Evolutionary conservation across 2,797 vertebrate species (phyloP), one percentile per base, ranked within the genome.

Genomic region (Crocodylus rhombifer): DNA sequence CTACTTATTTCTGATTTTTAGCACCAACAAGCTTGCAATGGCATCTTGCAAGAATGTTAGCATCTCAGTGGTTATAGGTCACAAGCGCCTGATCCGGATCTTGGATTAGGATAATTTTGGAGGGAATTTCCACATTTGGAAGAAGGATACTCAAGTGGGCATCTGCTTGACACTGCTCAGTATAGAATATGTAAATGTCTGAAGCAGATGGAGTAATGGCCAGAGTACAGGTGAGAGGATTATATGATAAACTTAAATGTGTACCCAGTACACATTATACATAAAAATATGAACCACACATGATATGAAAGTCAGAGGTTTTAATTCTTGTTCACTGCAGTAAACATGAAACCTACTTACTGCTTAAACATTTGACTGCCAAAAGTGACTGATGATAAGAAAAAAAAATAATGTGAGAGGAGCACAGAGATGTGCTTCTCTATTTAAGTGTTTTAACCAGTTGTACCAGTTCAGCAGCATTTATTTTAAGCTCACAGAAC

Each of bases 401-500:
- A 42, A 42, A 92, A 94, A 55, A 1, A 91, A 89, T 63, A 78
- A 86, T n/a, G 5, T 82, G 82, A 92, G 74, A 94, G 62, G 77
- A 91, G 80, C 84, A 90, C 65, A 86, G 95, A 95, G 94, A 90
- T 82, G 82, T 0, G 2, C n/a, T 86, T 65, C 91, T 94, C 87
- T 96, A 84, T 95, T 91, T 95, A 94, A 80, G 85, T 57, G 4
- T 60, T 56, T 94, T 87, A 58, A 69, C 91, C 63, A 92, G 23
- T 78, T 95, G 80, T 92, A 84, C 96, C 95, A 62, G 92, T 93
- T 93, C 90, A 87, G 42, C 42, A 67, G 36, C 82, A 82, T 86
- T 93, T 96, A 97, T 97, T 97, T 97, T 95, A 95, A 93, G 94
- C 85, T 69, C 87, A 30, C 13, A 73, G n/a, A 57, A 55, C 60